A percentile compares a stretch with the other conserved stretches of the same genome.
Conservation (phyloP, 1,140 invertebrate species). For the Teleogryllus occipitalis region DNA sequence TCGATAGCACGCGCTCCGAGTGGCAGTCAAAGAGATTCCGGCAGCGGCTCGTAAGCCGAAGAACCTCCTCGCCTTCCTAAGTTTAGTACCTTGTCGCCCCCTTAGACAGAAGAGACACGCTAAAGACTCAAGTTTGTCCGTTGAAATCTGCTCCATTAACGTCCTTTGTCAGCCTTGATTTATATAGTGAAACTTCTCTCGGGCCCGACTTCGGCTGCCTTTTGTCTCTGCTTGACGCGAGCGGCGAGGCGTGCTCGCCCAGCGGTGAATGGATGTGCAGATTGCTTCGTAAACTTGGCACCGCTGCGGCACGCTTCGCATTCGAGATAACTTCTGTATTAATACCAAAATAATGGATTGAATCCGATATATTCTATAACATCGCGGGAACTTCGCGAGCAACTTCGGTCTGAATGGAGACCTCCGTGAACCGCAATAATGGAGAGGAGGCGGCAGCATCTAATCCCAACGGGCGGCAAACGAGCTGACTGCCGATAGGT, state of each 20-base stretch:
- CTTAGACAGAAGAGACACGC: background rate
- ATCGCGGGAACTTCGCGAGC: background rate
- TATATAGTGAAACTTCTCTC: background rate
- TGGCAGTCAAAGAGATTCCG: background rate
- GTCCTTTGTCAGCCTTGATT: background rate
- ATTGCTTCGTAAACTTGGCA: background rate
- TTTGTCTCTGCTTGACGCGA: background rate
- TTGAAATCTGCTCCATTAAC: background rate
- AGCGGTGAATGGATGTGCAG: background rate
- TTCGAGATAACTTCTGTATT: background rate
- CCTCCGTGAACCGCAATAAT: background rate
- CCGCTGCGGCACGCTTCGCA: background rate
- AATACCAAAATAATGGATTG: constrained; percentile 5
- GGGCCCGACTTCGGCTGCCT: background rate
- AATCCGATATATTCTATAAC: background rate
- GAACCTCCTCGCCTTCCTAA: background rate
- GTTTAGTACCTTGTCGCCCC: background rate
- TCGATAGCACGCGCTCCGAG: background rate
- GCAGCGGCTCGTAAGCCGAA: background rate
- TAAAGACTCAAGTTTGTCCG: constrained; percentile 4
- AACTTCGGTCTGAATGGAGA: background rate
- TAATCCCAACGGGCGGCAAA: background rate
- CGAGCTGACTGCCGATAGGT: background rate
- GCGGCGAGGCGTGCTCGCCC: background rate
- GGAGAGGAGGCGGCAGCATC: background rate